These are phyloP conservation scores for Oncorhynchus keta DNA, from an alignment of 2,113 vertebrate genomes.

Conservation along the genomic window DNA sequence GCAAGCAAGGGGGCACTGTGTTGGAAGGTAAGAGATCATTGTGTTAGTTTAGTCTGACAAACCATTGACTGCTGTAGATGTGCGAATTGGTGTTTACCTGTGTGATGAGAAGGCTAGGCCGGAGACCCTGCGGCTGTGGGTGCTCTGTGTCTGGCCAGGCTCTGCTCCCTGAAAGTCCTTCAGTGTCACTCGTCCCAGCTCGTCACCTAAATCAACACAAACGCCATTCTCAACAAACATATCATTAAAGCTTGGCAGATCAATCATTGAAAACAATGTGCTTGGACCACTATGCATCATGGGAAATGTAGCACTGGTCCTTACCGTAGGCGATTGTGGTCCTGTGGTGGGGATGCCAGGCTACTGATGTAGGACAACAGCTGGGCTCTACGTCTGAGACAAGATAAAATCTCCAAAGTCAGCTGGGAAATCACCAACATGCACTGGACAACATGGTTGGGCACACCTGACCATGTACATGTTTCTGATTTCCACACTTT, in stretches of 20 bases:
- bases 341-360: slow-evolving; percentile 89
- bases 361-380: slow-evolving; percentile 80
- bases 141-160: slow-evolving; percentile 54
- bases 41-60: background rate
- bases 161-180: slow-evolving; percentile 80
- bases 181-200: slow-evolving; percentile 82
- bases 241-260: background rate
- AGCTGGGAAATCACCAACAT: too few relatives aligned
- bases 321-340: slow-evolving; percentile 88
- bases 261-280: too few relatives aligned
- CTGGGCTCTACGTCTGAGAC: slow-evolving; percentile 72
- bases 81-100: slow-evolving; percentile 68
- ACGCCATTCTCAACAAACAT: background rate
- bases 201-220: slow-evolving; percentile 78
- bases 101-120: slow-evolving; percentile 86
- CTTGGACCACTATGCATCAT: too few relatives aligned
- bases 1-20: slow-evolving; percentile 83
- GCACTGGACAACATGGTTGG: too few relatives aligned
- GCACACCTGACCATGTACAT: too few relatives aligned
- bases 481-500: too few relatives aligned
- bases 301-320: background rate
- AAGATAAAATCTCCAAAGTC: too few relatives aligned
- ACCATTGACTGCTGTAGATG: background rate
- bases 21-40: slow-evolving; percentile 7
- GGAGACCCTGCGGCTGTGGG: slow-evolving; percentile 81